Conservation (phyloP, 37 sponge, comb jelly and placozoan species). For the Oscarella lobularis region DNA sequence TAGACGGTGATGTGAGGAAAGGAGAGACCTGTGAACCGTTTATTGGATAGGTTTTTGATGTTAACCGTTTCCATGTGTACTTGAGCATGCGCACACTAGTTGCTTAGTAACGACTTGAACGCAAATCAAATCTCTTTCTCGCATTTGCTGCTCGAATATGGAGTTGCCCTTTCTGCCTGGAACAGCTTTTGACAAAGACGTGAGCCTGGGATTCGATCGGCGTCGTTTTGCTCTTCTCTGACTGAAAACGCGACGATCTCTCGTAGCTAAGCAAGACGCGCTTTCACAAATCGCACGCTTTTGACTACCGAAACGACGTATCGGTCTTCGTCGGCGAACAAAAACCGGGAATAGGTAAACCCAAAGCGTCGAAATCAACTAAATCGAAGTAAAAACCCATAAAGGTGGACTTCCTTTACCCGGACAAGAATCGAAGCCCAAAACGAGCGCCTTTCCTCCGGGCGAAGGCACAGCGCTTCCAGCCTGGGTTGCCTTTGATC, state of each 20-base stretch:
- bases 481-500: constrained; percentile 97
- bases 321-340: constrained; percentile 50
- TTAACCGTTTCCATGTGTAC: too few species aligned
- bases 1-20: too few species aligned
- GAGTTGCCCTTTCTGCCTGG: constrained; percentile 91
- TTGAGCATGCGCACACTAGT: too few species aligned
- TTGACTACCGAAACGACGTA: constrained; percentile 73
- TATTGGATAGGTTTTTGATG: too few species aligned
- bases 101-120: too few species aligned
- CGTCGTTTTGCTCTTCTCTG: not conserved
- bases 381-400: not conserved
- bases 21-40: too few species aligned
- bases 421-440: constrained; percentile 39
- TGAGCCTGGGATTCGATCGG: constrained; percentile 26
- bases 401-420: constrained; percentile 52
- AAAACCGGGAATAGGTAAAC: constrained; percentile 79
- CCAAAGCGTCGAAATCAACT: not conserved
- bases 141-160: constrained; percentile 29
- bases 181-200: constrained; percentile 67
- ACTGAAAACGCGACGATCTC: too few species aligned
- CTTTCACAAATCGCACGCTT: constrained; percentile 90
- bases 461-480: constrained; percentile 69
- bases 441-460: constrained; percentile 60
- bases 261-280: constrained; percentile 56
- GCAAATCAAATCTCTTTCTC: too few species aligned